phyloP scores from a whole-genome alignment of 2,888 invertebrate genomes.

The Stictocephala bisonia region DNA sequence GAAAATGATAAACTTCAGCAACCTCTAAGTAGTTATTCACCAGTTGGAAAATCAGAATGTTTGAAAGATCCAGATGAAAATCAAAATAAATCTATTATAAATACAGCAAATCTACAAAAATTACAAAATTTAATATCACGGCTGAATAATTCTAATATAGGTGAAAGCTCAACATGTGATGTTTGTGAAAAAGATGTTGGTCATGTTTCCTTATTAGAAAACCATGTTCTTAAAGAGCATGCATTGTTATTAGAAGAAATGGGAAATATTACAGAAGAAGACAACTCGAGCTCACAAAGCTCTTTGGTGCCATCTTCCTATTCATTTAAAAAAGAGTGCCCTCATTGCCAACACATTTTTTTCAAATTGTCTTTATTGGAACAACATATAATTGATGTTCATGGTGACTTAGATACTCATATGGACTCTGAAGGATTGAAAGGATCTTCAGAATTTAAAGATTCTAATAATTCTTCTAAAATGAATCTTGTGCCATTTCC shows the following conservation, averaged over 20 bases:
- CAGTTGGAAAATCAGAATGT: constrained; percentile 16
- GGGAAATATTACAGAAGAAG: constrained; percentile 54
- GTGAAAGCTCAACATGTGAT: constrained; percentile 55
- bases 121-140: constrained; percentile 54
- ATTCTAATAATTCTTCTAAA: background rate
- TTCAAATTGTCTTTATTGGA: constrained; percentile 47
- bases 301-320: constrained; percentile 14
- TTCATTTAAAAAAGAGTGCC: constrained; percentile 49
- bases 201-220: constrained; percentile 52
- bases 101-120: constrained; percentile 51
- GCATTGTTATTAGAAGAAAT: constrained; percentile 55
- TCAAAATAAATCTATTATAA: constrained; percentile 2
- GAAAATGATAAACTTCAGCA: background rate
- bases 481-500: constrained; percentile 14
- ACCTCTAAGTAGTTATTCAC: background rate
- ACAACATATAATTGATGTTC: constrained; percentile 52
- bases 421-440: constrained; percentile 30
- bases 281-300: constrained; percentile 48
- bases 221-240: constrained; percentile 56
- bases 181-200: constrained; percentile 56
- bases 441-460: constrained; percentile 5
- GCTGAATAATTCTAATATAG: constrained; percentile 50
- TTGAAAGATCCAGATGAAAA: constrained; percentile 15
- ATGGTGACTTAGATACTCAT: constrained; percentile 30
- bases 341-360: constrained; percentile 52